Base-by-base conservation (phyloP, 2,797 vertebrate species). In the Brachyalestes nurse region DNA sequence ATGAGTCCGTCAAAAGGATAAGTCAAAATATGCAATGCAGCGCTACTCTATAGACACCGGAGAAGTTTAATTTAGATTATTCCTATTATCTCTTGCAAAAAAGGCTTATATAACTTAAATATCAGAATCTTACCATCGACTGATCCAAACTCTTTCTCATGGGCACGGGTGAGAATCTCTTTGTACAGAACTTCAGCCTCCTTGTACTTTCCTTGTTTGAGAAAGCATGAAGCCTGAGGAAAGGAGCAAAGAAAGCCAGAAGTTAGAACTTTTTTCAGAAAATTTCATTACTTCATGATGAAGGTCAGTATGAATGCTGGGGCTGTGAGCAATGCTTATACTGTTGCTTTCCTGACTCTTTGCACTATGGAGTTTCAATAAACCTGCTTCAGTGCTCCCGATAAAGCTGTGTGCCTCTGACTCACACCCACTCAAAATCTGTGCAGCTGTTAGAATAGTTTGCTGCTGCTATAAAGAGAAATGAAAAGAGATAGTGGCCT, bases 201-300 rank as follows among this genome's bases (percentile, higher is more conserved):
- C 84, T 97, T 96, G 88, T 98, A 99, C 90, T 99, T 99, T 77
- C 96, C 96, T 91, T 99, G 98, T 91, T 99, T 99, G 89, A 99
- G 94, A 87, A 96, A 99, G 92, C 98, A 99, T 85, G 98, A 99
- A 2, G 98, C 98, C 98, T 99, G 86, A 49, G 82, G 80, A 88
- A 55, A 62, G 82, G 0, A 28, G 19, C 67, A 62, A 45, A 47
- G 13, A 23, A 21, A 80, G 62, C 9, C 10, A 42, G 19, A 57
- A 34, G 28, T 57, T n/a, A 17, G 17, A 58, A 1, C 64, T 64
- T 16, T 45, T 45, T 45, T 45, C 42, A 45, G 9, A 28, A 28
- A 1, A 28, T 28, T 28, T 28, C 42, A 23, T 72, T 28, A 45
- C 16, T 55, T 21, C 4, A 58, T 45, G 10, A 0, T 66, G 53